Base-by-base conservation (phyloP, 1,140 invertebrate species). In the Leptoteleia sp. region DNA sequence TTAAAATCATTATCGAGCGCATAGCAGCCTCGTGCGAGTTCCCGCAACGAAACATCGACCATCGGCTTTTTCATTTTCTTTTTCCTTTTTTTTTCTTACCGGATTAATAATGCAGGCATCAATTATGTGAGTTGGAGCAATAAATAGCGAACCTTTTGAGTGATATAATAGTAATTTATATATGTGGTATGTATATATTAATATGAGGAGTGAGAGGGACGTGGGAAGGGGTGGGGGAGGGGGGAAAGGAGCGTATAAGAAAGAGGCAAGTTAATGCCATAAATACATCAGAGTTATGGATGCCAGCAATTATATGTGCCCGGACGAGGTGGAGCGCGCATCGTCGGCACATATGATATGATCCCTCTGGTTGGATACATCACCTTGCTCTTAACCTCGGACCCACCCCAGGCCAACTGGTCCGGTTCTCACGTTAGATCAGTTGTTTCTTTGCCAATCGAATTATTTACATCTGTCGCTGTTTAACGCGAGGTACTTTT, bases 241-340 rank as follows among this genome's bases (percentile, higher is more conserved):
- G 29, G 80, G 78, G 76, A 62, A 67, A 13, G 37, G 13, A 38
- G 45, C 9, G 37, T 80, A 88, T 84, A 84, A 86, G 84, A 87
- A 85, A 86, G 84, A 87, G 83, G 83, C 84, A 83, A 89, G 86
- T 88, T 89, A 89, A 88, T 88, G 85, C 84, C 85, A 88, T 88
- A 89, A 88, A 89, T 88, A 88, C 83, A 89, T 89, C 87, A 88
- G 84, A 83, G 86, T 88, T 89, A 89, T 88, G 87, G 87, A 89
- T 88, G 87, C 88, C 86, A 88, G 88, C 86, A 89, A 89, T 89
- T 89, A 89, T 88, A 87, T 84, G 86, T 86, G 85, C 80, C 71
- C 80, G 70, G 83, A 86, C 83, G 84, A 87, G 86, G 83, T 87
- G 83, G 84, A 88, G 86, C 82, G 86, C 82, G 82, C 79, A 79